phyloP scores from a whole-genome alignment of 2,113 vertebrate genomes.

The Mus spicilegus region DNA sequence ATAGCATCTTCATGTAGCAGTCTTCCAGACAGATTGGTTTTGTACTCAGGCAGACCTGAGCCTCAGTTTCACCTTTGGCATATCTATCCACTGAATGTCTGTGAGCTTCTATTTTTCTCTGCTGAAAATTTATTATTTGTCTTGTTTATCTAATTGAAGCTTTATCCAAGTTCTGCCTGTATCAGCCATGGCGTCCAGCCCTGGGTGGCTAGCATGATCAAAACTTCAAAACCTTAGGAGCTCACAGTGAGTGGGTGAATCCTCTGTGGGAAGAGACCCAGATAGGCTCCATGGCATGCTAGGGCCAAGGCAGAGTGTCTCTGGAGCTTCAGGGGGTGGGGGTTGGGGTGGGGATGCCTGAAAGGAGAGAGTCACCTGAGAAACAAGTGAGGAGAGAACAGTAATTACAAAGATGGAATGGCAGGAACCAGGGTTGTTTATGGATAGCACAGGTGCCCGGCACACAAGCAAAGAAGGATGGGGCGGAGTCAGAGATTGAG shows the following conservation, averaged over 20 bases:
- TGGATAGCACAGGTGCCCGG: background rate
- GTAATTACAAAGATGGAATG: background rate
- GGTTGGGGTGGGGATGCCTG: background rate
- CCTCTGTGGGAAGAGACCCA: too few relatives aligned
- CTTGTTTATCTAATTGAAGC: background rate
- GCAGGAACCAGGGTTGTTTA: background rate
- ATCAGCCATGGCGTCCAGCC: background rate
- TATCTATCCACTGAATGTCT: background rate
- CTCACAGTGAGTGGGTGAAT: background rate
- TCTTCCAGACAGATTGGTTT: background rate
- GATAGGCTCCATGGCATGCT: background rate
- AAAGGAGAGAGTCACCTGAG: background rate
- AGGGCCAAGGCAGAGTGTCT: background rate
- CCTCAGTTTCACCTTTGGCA: too few relatives aligned
- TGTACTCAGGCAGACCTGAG: too few relatives aligned
- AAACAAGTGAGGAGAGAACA: background rate
- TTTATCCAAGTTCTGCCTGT: background rate
- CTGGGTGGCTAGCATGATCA: fast-evolving
- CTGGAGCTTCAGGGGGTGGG: background rate
- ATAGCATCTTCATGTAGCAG: too few relatives aligned
- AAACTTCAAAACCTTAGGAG: background rate
- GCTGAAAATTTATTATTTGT: background rate
- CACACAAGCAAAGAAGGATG: background rate
- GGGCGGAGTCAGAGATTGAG: background rate
- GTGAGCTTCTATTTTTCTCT: background rate